These are phyloP conservation scores for Euwallacea fornicatus DNA, from an alignment of 1,140 invertebrate species.

Conservation along the genomic window DNA sequence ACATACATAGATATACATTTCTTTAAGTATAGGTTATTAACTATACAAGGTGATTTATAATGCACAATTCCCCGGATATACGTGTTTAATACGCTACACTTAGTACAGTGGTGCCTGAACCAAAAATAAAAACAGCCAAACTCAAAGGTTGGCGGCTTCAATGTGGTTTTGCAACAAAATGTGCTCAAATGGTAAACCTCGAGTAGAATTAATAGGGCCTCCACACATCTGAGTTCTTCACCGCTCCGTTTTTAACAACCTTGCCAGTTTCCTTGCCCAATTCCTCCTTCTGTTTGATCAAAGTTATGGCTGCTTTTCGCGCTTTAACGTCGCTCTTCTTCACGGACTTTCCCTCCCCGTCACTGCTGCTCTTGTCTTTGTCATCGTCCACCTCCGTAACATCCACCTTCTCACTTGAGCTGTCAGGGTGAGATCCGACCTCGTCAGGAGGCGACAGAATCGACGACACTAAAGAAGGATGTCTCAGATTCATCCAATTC, in stretches of 20 bases:
- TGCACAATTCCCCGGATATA: slow-evolving; percentile 4
- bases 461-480: slow-evolving; percentile 53
- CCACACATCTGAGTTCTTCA: slow-evolving; percentile 61
- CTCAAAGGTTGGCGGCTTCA: no score
- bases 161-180: background rate
- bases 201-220: slow-evolving; percentile 57
- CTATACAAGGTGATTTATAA: slow-evolving; percentile 6
- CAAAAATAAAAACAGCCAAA: no score
- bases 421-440: slow-evolving; percentile 44
- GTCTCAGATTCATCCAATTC: slow-evolving; percentile 62
- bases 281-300: slow-evolving; percentile 51
- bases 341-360: background rate
- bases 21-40: background rate
- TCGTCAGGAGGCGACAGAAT: slow-evolving; percentile 54
- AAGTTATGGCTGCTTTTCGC: slow-evolving; percentile 48
- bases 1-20: slow-evolving; percentile 14
- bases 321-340: slow-evolving; percentile 41
- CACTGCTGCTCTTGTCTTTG: slow-evolving; percentile 27
- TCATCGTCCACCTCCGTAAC: slow-evolving; percentile 44
- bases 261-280: slow-evolving; percentile 53
- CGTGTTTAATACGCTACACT: no score
- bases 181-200: background rate
- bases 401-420: slow-evolving; percentile 48
- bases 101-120: no score
- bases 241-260: slow-evolving; percentile 44